Base-by-base conservation (phyloP, 1,140 invertebrate genomes). In the Epicauta chinensis region DNA sequence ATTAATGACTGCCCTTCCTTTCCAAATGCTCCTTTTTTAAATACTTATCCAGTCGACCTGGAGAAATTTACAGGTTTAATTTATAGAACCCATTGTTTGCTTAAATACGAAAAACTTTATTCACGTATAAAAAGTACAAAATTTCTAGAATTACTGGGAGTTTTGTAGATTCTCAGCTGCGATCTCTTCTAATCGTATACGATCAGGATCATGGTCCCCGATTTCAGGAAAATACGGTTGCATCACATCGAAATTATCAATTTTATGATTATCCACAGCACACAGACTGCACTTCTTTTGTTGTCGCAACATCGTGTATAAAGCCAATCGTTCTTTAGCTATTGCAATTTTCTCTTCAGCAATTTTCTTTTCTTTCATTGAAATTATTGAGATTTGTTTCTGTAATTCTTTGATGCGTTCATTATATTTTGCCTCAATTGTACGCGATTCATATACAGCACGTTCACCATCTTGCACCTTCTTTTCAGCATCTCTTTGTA, bases 271-370 rank as follows among this genome's bases (percentile, higher is more conserved):
- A 16, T 55, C 59, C 5, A 59, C 47, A 49, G 41, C 45, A 38
- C 62, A 64, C 12, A 64, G 42, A 16, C 49, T 46, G 15, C 62
- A 64, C 17, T 46, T 58, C 35, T 62, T 57, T 9, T 12, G 42
- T 32, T 47, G 36, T 31, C 56, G 58, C 38, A 55, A 37, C 3
- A 55, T 44, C 4, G 58, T 55, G 32, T 64, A 60, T 38, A 62
- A 45, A 12, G 50, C 51, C 13, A 62, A 29, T 16, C 65, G 51
- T 56, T 70, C 68, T 38, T 62, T 68, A 10, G 65, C 67, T 30
- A 70, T 38, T 3, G 54, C 30, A 35, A 70, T 56, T 43, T 70
- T 69, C 39, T 70, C 68, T 45, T 70, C 67, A 0, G 67, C 58
- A 14, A 70, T 46, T 51, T 68, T 69, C 16, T 64, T 65, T 37